Evolutionary conservation across 2,113 vertebrate genomes (phyloP), one percentile per base, ranked within the genome.

Genomic region (Cyanistes caeruleus): DNA sequence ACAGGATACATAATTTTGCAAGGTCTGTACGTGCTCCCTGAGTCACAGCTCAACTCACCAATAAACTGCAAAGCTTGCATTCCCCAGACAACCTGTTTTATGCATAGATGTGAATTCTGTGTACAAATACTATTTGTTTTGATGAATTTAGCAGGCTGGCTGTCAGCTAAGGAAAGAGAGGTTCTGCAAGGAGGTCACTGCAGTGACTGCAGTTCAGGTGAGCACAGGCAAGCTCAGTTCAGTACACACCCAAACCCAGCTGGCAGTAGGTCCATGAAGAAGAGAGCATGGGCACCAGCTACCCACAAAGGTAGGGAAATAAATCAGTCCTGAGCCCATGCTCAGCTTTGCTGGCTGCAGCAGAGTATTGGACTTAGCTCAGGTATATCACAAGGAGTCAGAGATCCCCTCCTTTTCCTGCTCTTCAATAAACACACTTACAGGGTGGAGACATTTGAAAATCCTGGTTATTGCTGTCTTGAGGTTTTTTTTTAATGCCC

Each of bases 211-310:
- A n/a, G 16, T 13, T 69, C 24, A 22, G 19, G 49, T 86, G 46
- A 76, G n/a, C 10, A 15, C 7, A 41, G 37, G 64, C 13, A 67
- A 49, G 69, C 43, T 82, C 3, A 5, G 58, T 39, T 67, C 23
- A 31, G 5, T 9, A 15, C 22, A 23, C 15, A 24, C 13, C 16
- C 37, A 56, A 65, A 49, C 16, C 19, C 70, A 59, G 14, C 43
- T 33, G 12, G 17, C 18, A 67, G 20, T 11, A 41, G 13, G 24
- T 56, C 55, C 15, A 1, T 55, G 60, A 33, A 83, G 52, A 39
- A 30, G 12, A 35, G 6, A 84, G 4, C 8, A 19, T 0, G 2
- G 15, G 63, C 15, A 76, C 0, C 1, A 73, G 14, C 37, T 74
- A 30, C 48, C 56, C 39, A 43, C 20, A 58, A 78, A 48, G 8